Conservation (phyloP, 2,797 vertebrate genomes). For the Smutsia gigantea region DNA sequence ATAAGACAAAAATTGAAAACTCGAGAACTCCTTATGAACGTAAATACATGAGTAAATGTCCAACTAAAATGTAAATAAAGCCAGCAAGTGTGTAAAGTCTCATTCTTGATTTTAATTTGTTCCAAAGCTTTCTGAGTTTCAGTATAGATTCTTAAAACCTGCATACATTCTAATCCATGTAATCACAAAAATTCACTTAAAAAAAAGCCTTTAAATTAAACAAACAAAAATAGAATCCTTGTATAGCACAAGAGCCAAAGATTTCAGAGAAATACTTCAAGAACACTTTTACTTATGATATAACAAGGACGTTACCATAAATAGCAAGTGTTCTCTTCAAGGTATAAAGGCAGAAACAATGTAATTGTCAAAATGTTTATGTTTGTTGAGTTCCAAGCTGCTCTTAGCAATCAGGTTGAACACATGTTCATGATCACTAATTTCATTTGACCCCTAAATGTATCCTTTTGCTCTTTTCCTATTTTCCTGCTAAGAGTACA, state of each 20-base stretch:
- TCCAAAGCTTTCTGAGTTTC: neutral
- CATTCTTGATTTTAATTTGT: neutral
- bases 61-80: neutral
- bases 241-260: neutral
- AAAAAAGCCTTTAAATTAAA: neutral
- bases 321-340: neutral
- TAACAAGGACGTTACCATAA: neutral
- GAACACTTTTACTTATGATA: neutral
- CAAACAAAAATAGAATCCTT: neutral
- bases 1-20: neutral
- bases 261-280: conserved; percentile 24
- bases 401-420: neutral
- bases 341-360: neutral
- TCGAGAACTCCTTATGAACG: neutral
- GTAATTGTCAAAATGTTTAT: neutral
- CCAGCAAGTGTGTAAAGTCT: neutral
- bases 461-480: neutral
- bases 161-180: neutral
- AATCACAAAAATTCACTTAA: neutral
- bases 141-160: neutral
- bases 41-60: neutral
- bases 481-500: neutral
- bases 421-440: neutral
- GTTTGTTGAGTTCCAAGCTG: neutral
- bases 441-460: neutral